Evolutionary conservation across 1,140 invertebrate genomes (phyloP).

Genomic region (Holotrichia oblita): DNA sequence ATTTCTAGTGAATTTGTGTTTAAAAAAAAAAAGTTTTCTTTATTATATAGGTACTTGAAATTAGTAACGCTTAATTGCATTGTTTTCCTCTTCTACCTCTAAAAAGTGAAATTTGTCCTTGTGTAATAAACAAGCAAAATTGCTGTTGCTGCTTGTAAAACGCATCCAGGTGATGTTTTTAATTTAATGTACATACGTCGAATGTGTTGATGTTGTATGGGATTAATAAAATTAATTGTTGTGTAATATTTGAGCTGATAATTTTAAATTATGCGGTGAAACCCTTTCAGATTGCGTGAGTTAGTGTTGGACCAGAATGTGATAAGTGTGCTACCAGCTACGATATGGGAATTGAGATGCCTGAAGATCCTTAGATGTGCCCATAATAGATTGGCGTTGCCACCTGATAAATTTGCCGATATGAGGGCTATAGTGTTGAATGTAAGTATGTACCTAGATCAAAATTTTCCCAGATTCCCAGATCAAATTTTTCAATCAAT

Average conservation of each 20-base stretch:
- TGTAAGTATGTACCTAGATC: slow-evolving; percentile 55
- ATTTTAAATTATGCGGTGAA: neutral
- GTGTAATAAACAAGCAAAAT: neutral
- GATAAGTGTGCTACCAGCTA: slow-evolving; percentile 69
- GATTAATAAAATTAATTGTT: no score
- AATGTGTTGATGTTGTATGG: no score
- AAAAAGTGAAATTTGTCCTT: slow-evolving; percentile 32
- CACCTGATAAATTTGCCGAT: slow-evolving; percentile 64
- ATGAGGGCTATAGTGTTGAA: slow-evolving; percentile 64
- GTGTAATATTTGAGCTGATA: neutral
- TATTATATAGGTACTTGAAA: neutral
- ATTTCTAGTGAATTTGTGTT: no score
- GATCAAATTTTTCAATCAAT: no score
- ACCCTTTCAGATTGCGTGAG: slow-evolving; percentile 71
- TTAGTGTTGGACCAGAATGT: slow-evolving; percentile 76
- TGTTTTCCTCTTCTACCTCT: neutral
- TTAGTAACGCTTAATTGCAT: slow-evolving; percentile 13
- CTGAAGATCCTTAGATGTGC: slow-evolving; percentile 69
- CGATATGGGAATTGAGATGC: slow-evolving; percentile 66
- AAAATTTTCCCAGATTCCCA: no score
- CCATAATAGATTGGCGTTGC: slow-evolving; percentile 66
- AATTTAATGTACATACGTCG: neutral
- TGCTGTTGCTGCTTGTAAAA: neutral
- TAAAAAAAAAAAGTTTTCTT: no score
- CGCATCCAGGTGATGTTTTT: neutral